Evolutionary conservation across 2,888 invertebrate species (phyloP), one percentile per base, ranked within the genome.

Genomic region (Rutpela maculata): DNA sequence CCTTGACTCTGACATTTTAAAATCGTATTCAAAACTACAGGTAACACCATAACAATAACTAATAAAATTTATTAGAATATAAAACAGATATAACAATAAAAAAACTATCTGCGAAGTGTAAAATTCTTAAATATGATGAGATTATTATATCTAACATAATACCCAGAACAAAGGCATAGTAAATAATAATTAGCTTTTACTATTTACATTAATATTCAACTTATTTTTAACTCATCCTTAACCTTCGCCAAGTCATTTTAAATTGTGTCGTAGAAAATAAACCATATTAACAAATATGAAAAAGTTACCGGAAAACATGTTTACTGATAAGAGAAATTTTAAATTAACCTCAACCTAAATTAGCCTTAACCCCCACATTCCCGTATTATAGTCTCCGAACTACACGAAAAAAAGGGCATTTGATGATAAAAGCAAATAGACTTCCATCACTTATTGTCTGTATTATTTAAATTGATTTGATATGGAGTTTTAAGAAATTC

Each of bases 181-280:
- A 43, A 43, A 43, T 43, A 43, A 50, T 50, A 1, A 50, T 6
- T n/a, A n/a, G 22, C 22, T 38, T 38, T 5, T 38, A 38, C 10
- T n/a, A 50, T n/a, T 43, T 50, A n/a, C n/a, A 5, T 50, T 50
- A n/a, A 50, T n/a, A 50, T 17, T 50, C 4, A 50, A n/a, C n/a
- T 6, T n/a, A 50, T 50, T 50, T n/a, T 50, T 50, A 50, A 50
- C n/a, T n/a, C 50, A 50, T 5, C 50, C 50, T 50, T 50, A 50
- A 50, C 50, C 50, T 50, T 50, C 50, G n/a, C 0, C 50, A 50
- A n/a, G 50, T 50, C n/a, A 1, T n/a, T n/a, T 50, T 50, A n/a
- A 50, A 50, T 50, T 50, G 50, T 50, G n/a, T n/a, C n/a, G 50
- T 50, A 50, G n/a, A 50, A 50, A 50, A 38, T 38, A 38, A 38